These are phyloP conservation scores for Apis florea DNA, from an alignment of 1,140 invertebrate genomes.

Conservation along the genomic window DNA sequence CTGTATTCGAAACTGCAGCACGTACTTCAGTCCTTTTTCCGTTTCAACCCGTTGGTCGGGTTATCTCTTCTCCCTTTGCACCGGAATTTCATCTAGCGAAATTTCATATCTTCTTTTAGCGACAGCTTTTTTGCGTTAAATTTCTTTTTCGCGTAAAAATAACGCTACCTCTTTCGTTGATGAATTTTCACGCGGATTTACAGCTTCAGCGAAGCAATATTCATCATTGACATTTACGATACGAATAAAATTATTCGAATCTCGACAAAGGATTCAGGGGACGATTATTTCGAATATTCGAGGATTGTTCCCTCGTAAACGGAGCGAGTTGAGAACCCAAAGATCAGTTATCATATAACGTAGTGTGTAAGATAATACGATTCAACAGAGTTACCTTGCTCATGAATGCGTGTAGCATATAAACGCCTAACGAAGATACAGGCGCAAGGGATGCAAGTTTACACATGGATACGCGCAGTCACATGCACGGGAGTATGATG, in stretches of 20 bases:
- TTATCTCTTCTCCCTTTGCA: slow-evolving; percentile 2
- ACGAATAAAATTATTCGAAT: neutral
- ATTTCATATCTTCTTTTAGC: neutral
- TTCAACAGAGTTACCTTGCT: slow-evolving; percentile 28
- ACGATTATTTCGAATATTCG: neutral
- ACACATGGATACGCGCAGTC: neutral
- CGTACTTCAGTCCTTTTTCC: neutral
- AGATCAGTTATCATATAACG: slow-evolving; percentile 34
- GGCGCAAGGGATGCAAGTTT: neutral
- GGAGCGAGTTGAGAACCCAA: neutral
- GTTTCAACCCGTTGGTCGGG: neutral
- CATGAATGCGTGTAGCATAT: neutral
- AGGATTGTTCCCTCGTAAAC: too few relatives aligned
- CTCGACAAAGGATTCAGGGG: too few relatives aligned
- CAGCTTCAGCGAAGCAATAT: neutral
- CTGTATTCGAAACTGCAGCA: neutral
- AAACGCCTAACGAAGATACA: neutral
- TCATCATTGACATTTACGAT: too few relatives aligned
- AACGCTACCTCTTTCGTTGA: neutral
- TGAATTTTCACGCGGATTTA: neutral
- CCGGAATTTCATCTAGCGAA: neutral
- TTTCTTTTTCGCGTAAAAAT: slow-evolving; percentile 11
- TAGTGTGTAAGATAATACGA: slow-evolving; percentile 50
- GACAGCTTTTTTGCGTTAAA: neutral
- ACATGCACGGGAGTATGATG: slow-evolving; percentile 9